A percentile compares a stretch with the other conserved stretches of the same genome.
Evolutionary conservation across 1,140 invertebrate species (phyloP).

Genomic region (Drosophila kepulauana): DNA sequence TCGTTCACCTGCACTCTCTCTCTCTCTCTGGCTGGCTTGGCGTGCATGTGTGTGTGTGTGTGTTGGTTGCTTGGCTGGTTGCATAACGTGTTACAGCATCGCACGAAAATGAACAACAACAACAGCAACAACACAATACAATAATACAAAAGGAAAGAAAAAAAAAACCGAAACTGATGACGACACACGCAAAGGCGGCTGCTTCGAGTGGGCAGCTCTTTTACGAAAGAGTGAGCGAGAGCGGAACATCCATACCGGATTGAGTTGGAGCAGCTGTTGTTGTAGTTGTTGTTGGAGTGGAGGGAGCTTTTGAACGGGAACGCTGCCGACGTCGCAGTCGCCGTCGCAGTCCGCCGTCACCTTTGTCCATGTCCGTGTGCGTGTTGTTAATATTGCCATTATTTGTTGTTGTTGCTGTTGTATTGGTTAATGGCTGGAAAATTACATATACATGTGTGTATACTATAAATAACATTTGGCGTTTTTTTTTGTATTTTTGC

Average conservation of each 20-base stretch:
- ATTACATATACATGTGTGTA: conserved; percentile 48
- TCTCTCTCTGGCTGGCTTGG: conserved; percentile 41
- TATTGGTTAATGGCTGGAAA: conserved; percentile 71
- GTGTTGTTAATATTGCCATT: conserved; percentile 46
- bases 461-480: conserved; percentile 55
- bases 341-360: conserved; percentile 3
- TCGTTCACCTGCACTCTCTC: conserved; percentile 8
- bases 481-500: conserved; percentile 53
- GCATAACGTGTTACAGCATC: conserved; percentile 83
- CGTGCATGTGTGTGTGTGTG: conserved; percentile 36
- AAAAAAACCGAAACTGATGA: conserved; percentile 69
- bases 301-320: conserved; percentile 31
- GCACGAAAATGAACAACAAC: conserved; percentile 69
- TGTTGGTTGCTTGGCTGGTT: conserved; percentile 53
- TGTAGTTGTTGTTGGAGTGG: conserved; percentile 15
- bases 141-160: conserved; percentile 30
- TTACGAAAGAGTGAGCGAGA: neutral
- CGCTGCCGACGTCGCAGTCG: conserved; percentile 8
- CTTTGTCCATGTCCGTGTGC: conserved; percentile 46
- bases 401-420: conserved; percentile 40
- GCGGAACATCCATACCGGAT: neutral
- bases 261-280: neutral
- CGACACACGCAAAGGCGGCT: conserved; percentile 63
- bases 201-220: conserved; percentile 17
- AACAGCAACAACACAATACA: conserved; percentile 46